Percentiles rank a stretch among this genome's conserved stretches.
Conservation (phyloP, 1,140 invertebrate genomes). For the Drosophila cardini region DNA sequence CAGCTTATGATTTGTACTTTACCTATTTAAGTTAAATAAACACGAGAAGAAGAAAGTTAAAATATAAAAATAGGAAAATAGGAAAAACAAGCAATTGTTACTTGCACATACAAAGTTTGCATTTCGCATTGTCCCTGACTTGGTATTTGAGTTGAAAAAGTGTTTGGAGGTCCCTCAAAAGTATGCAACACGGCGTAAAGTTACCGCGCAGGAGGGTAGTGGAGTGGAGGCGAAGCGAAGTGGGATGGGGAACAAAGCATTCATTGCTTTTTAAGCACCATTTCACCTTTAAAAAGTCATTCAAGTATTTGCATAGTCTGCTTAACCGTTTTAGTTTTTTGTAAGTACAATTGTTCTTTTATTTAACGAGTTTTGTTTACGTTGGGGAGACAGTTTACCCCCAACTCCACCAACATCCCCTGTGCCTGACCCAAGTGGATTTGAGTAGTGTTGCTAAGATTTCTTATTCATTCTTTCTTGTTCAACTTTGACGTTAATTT, state of each 20-base stretch:
- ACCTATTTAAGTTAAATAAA: conserved; percentile 10
- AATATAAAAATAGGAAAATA: neutral
- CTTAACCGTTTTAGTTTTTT: conserved; percentile 81
- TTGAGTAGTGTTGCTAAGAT: conserved; percentile 67
- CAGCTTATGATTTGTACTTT: conserved; percentile 21
- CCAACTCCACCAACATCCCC: neutral
- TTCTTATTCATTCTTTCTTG: conserved; percentile 78
- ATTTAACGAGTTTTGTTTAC: conserved; percentile 84
- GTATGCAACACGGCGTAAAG: conserved; percentile 49
- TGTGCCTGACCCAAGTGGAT: conserved; percentile 30
- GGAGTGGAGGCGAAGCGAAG: neutral
- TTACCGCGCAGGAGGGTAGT: conserved; percentile 1
- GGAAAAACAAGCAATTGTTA: conserved; percentile 15
- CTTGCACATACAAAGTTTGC: conserved; percentile 58
- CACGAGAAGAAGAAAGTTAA: conserved; percentile 19
- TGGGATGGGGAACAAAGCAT: conserved; percentile 40
- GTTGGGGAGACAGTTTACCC: conserved; percentile 50
- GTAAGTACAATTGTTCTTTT: conserved; percentile 83
- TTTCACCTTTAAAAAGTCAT: conserved; percentile 84
- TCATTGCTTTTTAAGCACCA: conserved; percentile 83
- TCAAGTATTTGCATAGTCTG: conserved; percentile 84
- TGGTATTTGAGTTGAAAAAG: conserved; percentile 41
- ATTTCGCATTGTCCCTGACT: conserved; percentile 39
- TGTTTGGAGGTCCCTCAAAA: conserved; percentile 40
- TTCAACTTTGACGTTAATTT: conserved; percentile 81